A percentile compares a stretch with the other conserved stretches of the same genome.
phyloP scores from a whole-genome alignment of 2,113 vertebrate genomes.

The Lampris megalopsis region DNA sequence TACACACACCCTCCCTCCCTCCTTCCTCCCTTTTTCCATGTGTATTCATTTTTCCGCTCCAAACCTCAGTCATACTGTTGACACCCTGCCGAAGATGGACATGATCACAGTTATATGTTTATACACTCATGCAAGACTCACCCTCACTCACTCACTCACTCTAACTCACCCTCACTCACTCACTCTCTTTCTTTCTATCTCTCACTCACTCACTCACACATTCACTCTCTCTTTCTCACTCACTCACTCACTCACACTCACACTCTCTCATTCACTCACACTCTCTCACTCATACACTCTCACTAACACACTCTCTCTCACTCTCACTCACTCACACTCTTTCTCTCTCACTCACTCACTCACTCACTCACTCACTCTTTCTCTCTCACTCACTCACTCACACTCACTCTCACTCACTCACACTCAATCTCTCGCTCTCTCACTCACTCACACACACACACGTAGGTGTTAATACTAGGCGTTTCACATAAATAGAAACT shows the following conservation, averaged over 20 bases:
- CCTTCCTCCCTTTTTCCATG: neutral
- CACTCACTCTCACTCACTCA: too few relatives aligned
- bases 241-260: neutral
- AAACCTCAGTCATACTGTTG: too few relatives aligned
- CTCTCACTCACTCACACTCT: neutral
- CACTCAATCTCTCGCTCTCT: neutral
- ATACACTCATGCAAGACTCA: neutral
- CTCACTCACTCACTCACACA: neutral
- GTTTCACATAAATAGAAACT: too few relatives aligned
- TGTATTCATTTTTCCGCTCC: too few relatives aligned
- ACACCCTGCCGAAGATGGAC: too few relatives aligned
- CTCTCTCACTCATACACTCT: neutral
- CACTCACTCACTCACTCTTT: too few relatives aligned
- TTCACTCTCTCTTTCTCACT: neutral
- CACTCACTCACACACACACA: too few relatives aligned
- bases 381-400: too few relatives aligned
- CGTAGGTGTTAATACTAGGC: too few relatives aligned
- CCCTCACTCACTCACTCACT: neutral
- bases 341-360: neutral
- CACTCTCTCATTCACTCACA: neutral
- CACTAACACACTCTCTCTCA: too few relatives aligned
- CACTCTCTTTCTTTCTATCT: too few relatives aligned
- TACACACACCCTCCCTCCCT: neutral
- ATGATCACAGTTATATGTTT: neutral
- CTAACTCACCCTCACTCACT: neutral